These are phyloP conservation scores for Panulirus ornatus DNA, from an alignment of 1,140 invertebrate genomes.

Conservation along the genomic window DNA sequence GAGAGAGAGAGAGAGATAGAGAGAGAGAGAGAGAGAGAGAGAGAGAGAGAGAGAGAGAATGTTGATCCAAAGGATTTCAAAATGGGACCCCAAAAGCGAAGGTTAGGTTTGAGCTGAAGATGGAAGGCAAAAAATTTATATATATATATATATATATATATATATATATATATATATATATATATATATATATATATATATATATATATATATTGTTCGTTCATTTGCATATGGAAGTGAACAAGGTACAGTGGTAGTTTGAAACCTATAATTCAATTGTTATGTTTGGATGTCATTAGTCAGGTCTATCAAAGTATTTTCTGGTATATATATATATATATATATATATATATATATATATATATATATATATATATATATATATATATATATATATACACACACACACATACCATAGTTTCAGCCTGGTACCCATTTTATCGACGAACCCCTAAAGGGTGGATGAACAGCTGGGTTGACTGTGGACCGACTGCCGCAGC, in stretches of 20 bases:
- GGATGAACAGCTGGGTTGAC: no score
- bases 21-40: no score
- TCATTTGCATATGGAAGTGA: background rate
- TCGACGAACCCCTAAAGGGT: no score
- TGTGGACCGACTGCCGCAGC: no score
- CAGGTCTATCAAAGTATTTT: background rate
- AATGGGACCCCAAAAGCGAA: background rate
- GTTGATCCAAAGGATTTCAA: background rate
- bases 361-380: constrained; percentile 21
- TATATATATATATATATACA: constrained; percentile 11
- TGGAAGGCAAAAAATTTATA: background rate
- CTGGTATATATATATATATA: background rate
- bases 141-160: background rate
- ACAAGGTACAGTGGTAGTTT: no score
- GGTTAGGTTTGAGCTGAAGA: background rate
- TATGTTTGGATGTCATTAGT: background rate
- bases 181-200: background rate
- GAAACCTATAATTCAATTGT: background rate
- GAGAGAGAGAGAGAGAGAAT: background rate
- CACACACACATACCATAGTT: background rate
- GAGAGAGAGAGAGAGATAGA: no score
- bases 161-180: background rate
- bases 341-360: background rate
- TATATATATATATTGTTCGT: no score
- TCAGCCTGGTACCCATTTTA: no score